These are phyloP conservation scores for Philereme vetulata DNA, from an alignment of 2,888 invertebrate genomes.

Conservation along the genomic window DNA sequence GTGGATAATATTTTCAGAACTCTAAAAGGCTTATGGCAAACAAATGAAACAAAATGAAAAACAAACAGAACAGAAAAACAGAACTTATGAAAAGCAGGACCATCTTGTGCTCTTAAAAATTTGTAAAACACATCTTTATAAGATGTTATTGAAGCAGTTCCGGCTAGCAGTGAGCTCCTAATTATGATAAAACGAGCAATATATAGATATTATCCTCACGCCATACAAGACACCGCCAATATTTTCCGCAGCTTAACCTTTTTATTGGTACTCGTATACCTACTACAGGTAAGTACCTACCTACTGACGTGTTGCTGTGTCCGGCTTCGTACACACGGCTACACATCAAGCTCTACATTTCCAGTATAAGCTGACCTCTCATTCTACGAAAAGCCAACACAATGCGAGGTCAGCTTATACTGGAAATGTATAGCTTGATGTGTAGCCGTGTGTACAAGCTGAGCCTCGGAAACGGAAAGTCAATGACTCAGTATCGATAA, in stretches of 20 bases:
- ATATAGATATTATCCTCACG: conserved; percentile 38
- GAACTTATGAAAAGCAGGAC: too few species aligned
- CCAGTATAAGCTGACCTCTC: too few species aligned
- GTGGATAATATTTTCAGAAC: too few species aligned
- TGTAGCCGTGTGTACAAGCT: too few species aligned
- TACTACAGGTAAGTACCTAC: conserved; percentile 27
- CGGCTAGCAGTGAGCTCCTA: conserved; percentile 56
- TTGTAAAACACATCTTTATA: neutral
- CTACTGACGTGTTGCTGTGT: conserved; percentile 29
- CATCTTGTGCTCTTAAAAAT: too few species aligned
- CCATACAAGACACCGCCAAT: conserved; percentile 34
- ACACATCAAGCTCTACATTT: too few species aligned
- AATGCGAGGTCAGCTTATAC: too few species aligned
- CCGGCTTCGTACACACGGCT: conserved; percentile 34
- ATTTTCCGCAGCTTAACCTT: conserved; percentile 34
- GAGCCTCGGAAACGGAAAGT: conserved; percentile 31
- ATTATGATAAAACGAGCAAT: conserved; percentile 49
- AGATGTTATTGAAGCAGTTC: conserved; percentile 45
- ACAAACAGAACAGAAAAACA: too few species aligned
- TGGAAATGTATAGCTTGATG: too few species aligned
- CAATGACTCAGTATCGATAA: conserved; percentile 22
- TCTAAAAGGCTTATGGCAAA: too few species aligned
- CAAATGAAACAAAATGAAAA: too few species aligned
- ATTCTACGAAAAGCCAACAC: too few species aligned
- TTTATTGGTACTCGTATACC: conserved; percentile 25